Base-by-base conservation (phyloP, 2,113 vertebrate species). In the Xiphophorus maculatus region DNA sequence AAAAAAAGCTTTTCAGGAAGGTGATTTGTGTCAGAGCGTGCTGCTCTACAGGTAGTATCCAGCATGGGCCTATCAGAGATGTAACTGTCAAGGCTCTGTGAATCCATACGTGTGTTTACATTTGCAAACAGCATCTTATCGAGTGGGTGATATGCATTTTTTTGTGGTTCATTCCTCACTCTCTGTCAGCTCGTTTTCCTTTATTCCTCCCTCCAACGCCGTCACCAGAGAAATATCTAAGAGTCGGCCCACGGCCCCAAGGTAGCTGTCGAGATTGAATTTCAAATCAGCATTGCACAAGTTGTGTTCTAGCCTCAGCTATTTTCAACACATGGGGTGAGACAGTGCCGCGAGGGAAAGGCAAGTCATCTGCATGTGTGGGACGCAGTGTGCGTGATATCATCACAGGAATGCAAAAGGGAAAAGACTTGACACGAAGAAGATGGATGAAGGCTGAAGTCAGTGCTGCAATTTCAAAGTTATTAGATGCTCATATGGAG, bases 201-300 rank as follows among this genome's bases (percentile, higher is more conserved):
- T 74, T 51, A 60, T 74, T 76, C 51, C 10, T 71, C 35, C 70
- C 42, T 77, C 76, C 69, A 51, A 72, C 72, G 33, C 48, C 29
- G 1, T 60, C 81, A 84, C 83, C 76, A 12, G 60, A 62, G 42
- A 66, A 42, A 54, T 69, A 83, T 90, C 85, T 85, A 68, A 77
- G 82, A 71, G 73, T 69, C 22, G 65, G 69, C 74, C 70, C 60
- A 37, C 82, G 71, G 87, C 83, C 30, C 80, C 40, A 10, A 76
- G 83, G 82, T 79, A 82, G 75, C 82, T 67, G 86, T 81, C 81
- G 35, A 71, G 87, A 90, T 89, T 88, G 88, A 91, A 91, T 91
- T 91, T 90, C 82, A 91, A 90, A 93, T 91, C 84, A 75, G 66
- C 89, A 87, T 88, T 89, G 79, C 89, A 91, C 89, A 89, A 89